phyloP scores from a whole-genome alignment of 2,888 invertebrate genomes.

The Steinernema hermaphroditum region DNA sequence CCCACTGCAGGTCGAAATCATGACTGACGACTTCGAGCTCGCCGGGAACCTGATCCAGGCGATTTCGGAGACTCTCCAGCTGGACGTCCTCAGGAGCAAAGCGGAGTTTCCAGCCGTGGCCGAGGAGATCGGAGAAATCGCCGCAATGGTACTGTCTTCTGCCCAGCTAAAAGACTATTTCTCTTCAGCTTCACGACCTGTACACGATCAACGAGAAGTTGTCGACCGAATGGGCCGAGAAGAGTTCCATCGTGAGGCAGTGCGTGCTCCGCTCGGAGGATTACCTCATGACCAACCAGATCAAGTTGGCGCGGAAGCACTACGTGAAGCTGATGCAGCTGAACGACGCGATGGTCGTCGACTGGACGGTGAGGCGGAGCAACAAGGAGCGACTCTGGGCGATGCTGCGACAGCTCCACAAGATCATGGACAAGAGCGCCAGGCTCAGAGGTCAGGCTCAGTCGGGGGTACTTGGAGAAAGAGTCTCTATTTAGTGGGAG shows the following conservation, averaged over 20 bases:
- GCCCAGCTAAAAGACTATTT: neutral
- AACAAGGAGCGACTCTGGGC: slow-evolving; percentile 40
- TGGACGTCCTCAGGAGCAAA: slow-evolving; percentile 44
- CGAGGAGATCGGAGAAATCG: slow-evolving; percentile 48
- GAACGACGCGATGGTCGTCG: slow-evolving; percentile 15
- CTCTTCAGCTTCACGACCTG: slow-evolving; percentile 58
- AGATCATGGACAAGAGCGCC: slow-evolving; percentile 46
- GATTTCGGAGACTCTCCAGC: slow-evolving; percentile 46
- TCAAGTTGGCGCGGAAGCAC: slow-evolving; percentile 29
- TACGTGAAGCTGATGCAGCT: slow-evolving; percentile 27
- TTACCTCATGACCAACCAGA: slow-evolving; percentile 47
- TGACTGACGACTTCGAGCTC: slow-evolving; percentile 56
- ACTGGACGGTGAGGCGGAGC: slow-evolving; percentile 44
- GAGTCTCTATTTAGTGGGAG: slow-evolving; percentile 54
- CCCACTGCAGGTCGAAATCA: slow-evolving; percentile 46
- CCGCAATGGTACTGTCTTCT: slow-evolving; percentile 44
- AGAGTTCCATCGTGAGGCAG: slow-evolving; percentile 57
- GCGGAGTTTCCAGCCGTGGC: slow-evolving; percentile 53
- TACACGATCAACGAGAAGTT: slow-evolving; percentile 55
- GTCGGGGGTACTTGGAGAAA: neutral
- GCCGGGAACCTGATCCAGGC: slow-evolving; percentile 57
- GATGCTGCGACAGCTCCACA: slow-evolving; percentile 44
- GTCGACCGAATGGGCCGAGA: slow-evolving; percentile 57
- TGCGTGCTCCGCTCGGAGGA: slow-evolving; percentile 63
- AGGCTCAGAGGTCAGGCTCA: slow-evolving; percentile 39